Evolutionary conservation across 2,888 invertebrate genomes (phyloP), one percentile per base, ranked within the genome.

Genomic region (Diaprepes abbreviatus): DNA sequence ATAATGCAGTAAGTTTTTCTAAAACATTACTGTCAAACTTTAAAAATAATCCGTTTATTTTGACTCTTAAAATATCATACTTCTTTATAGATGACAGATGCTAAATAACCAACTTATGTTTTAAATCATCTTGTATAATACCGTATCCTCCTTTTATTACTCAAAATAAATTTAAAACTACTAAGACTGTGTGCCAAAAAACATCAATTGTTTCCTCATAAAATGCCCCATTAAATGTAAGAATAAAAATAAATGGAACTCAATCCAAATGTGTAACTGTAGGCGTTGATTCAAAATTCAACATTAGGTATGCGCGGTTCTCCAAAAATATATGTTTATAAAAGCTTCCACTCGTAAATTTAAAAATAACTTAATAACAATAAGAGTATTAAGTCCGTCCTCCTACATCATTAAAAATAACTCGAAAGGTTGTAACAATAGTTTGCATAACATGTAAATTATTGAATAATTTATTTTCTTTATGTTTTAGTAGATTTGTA

Each of bases 201-300:
- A 24, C 48, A 48, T 31, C 48, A 50, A 50, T 50, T 50, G 48
- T 50, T 50, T 50, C 48, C 48, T 50, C 48, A 50, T 50, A 50
- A 50, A 50, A 50, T 16, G 48, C 16, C 48, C 48, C 48, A 50
- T 50, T 50, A 28, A 50, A 28, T 50, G 16, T 16, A 50, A 16
- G 14, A 50, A 50, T 50, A 50, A 31, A 28, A 50, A 50, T 50
- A 50, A 50, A 31, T 24, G 24, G 14, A 14, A 28, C 48, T 50
- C 28, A 16, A 10, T 24, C 9, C 28, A 14, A n/a, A 28, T 31
- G 16, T 50, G 16, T n/a, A 35, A n/a, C 1, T 9, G 48, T 50
- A 3, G 48, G 48, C 28, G 48, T 50, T 0, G 28, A 16, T 28
- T 50, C 16, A 28, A 5, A 50, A 9, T 5, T 9, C 16, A 28